A percentile compares a stretch with the other conserved stretches of the same genome.
Conservation (phyloP, 2,888 invertebrate genomes). For the Apotomis capreana region DNA sequence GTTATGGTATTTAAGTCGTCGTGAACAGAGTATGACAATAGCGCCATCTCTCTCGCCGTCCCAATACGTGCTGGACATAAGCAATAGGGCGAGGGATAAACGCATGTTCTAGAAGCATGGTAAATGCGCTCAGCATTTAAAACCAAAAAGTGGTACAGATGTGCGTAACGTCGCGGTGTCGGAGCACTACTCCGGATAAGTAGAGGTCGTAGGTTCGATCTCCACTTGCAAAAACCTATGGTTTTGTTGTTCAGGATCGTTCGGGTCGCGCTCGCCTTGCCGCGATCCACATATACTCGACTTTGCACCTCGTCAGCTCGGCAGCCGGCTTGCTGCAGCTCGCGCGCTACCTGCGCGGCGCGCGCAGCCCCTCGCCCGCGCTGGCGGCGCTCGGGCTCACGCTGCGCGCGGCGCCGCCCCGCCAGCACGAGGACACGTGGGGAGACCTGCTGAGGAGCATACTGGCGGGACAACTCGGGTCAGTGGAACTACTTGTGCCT, state of each 20-base stretch:
- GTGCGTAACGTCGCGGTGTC: no score
- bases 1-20: no score
- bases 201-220: no score
- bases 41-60: no score
- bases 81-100: no score
- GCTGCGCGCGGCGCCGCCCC: constrained; percentile 82
- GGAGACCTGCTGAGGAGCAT: constrained; percentile 59
- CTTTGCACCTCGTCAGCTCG: constrained; percentile 71
- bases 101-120: no score
- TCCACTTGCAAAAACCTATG: no score
- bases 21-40: no score
- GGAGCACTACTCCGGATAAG: no score
- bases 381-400: constrained; percentile 84
- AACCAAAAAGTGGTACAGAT: no score
- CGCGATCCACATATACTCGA: constrained; percentile 75
- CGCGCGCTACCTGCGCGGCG: constrained; percentile 84
- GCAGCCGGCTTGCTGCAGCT: constrained; percentile 81
- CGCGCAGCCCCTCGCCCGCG: constrained; percentile 74
- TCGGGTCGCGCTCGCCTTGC: constrained; percentile 66
- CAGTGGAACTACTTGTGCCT: constrained; percentile 53
- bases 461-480: constrained; percentile 76
- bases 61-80: no score
- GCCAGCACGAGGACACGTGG: constrained; percentile 59
- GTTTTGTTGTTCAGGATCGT: not conserved
- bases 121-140: no score